Percentiles rank a stretch among this genome's conserved stretches.
These are phyloP conservation scores for Clostera curtula DNA, from an alignment of 2,888 invertebrate species.

Conservation along the genomic window DNA sequence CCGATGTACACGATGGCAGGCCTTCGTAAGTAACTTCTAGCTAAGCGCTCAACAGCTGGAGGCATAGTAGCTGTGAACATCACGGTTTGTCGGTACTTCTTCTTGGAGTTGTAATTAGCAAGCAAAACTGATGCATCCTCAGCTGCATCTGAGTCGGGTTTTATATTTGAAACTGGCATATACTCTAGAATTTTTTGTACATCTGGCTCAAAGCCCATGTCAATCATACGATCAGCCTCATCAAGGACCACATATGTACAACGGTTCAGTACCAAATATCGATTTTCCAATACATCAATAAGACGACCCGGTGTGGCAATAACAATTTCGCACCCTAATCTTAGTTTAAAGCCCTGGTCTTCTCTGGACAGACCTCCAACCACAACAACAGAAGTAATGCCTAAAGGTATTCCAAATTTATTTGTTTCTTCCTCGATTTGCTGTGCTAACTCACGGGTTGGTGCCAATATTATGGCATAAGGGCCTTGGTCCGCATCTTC, in stretches of 20 bases:
- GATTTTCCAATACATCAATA: slow-evolving; percentile 98
- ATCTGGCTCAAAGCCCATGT: slow-evolving; percentile 99
- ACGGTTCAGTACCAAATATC: slow-evolving; percentile 96
- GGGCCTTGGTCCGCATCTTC: slow-evolving; percentile 97
- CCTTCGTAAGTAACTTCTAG: slow-evolving; percentile 93
- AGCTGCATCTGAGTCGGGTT: slow-evolving; percentile 98
- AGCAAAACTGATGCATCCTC: slow-evolving; percentile 94
- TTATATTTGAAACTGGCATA: slow-evolving; percentile 98
- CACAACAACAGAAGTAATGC: slow-evolving; percentile 96
- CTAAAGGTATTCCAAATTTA: slow-evolving; percentile 95
- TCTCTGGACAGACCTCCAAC: slow-evolving; percentile 98
- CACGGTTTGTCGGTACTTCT: slow-evolving; percentile 99
- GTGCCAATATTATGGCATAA: slow-evolving; percentile 98
- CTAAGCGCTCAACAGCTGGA: slow-evolving; percentile 96
- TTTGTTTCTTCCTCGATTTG: slow-evolving; percentile 99
- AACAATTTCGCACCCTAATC: slow-evolving; percentile 99
- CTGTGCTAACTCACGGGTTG: slow-evolving; percentile 99
- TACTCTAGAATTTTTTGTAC: slow-evolving; percentile 98
- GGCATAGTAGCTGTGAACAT: slow-evolving; percentile 99
- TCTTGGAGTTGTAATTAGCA: slow-evolving; percentile 95
- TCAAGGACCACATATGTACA: slow-evolving; percentile 98
- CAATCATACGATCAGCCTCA: slow-evolving; percentile 99
- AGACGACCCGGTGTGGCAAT: slow-evolving; percentile 99
- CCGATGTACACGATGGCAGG: slow-evolving; percentile 99
- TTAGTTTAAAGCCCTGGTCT: slow-evolving; percentile 97